Percentiles rank a stretch among this genome's conserved stretches.
phyloP scores from a whole-genome alignment of 2,888 invertebrate species.

The Brachyopa scutellaris region DNA sequence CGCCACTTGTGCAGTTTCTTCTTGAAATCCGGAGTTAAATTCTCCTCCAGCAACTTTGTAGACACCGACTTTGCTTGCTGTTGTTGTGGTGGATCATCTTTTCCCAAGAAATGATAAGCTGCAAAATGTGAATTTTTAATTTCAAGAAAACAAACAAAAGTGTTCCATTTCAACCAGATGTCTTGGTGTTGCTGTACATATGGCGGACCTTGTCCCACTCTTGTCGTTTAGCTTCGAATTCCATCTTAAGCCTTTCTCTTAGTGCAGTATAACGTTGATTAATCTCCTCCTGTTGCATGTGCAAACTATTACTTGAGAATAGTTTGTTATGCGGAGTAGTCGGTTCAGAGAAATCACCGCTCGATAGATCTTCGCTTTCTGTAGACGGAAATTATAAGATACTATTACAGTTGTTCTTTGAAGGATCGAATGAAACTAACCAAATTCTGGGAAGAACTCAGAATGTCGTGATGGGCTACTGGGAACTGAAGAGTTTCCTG shows the following conservation, averaged over 20 bases:
- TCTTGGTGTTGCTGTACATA: conserved; percentile 45
- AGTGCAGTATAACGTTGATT: conserved; percentile 87
- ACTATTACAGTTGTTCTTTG: background rate
- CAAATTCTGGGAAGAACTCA: conserved; percentile 86
- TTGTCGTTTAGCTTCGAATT: conserved; percentile 88
- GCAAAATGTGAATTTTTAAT: conserved; percentile 20
- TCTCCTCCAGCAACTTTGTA: conserved; percentile 84
- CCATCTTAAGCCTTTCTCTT: conserved; percentile 88
- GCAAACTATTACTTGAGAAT: conserved; percentile 76
- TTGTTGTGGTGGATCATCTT: conserved; percentile 78
- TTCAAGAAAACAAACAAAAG: background rate
- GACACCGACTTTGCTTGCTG: conserved; percentile 76
- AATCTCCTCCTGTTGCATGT: conserved; percentile 85
- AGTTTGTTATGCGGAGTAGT: conserved; percentile 78
- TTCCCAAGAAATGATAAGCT: conserved; percentile 74
- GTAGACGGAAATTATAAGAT: conserved; percentile 51
- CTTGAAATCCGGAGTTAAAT: conserved; percentile 89
- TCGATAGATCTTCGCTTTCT: conserved; percentile 82
- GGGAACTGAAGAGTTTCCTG: conserved; percentile 84
- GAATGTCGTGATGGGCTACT: conserved; percentile 87
- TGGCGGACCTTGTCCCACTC: conserved; percentile 84
- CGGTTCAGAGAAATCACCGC: conserved; percentile 83
- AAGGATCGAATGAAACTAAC: conserved; percentile 80
- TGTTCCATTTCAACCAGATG: conserved; percentile 56
- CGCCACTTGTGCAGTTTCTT: conserved; percentile 95